Conservation (phyloP, 2,888 invertebrate genomes). For the Geophilus truncorum region DNA sequence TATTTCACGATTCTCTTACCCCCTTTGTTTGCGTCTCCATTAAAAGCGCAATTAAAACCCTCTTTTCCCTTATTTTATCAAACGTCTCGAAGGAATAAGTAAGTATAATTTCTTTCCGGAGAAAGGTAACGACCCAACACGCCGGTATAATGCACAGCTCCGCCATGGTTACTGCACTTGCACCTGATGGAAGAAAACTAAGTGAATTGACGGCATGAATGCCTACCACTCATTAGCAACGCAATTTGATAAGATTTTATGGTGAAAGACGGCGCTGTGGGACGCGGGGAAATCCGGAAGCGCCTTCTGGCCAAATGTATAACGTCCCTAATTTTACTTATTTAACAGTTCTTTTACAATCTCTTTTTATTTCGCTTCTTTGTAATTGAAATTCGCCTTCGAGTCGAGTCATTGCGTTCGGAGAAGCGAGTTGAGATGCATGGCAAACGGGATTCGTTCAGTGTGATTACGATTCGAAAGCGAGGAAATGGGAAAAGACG, state of each 20-base stretch:
- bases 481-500: not conserved
- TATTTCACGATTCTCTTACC: not conserved
- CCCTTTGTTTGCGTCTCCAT: not conserved
- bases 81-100: not conserved
- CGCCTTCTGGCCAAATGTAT: not conserved
- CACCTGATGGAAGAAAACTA: not conserved
- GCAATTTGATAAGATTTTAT: constrained; percentile 13
- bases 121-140: not conserved
- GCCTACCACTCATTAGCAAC: constrained; percentile 13
- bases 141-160: not conserved
- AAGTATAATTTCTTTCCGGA: not conserved
- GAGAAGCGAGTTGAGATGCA: not conserved
- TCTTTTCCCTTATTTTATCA: not conserved
- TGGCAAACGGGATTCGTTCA: not conserved
- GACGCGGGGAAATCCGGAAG: not conserved
- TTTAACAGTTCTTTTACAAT: not conserved
- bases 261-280: not conserved
- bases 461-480: not conserved
- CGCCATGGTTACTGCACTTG: not conserved
- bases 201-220: constrained; percentile 23
- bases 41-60: not conserved
- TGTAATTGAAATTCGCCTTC: not conserved
- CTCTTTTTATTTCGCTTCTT: not conserved
- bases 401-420: not conserved
- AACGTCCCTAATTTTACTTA: not conserved